phyloP scores from a whole-genome alignment of 2,113 vertebrate genomes.

The Macrotis lagotis region DNA sequence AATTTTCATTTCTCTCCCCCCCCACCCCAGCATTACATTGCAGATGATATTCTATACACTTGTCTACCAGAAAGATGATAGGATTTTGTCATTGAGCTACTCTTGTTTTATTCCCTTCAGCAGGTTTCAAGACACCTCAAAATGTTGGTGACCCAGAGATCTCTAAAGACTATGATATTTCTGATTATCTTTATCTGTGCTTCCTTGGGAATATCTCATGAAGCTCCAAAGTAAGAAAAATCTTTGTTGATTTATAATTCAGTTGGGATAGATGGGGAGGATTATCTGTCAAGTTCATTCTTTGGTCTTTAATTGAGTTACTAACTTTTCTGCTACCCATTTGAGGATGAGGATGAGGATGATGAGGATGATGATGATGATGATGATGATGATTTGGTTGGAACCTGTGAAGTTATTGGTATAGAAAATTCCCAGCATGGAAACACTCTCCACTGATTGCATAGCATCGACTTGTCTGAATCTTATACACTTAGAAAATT shows the following conservation, averaged over 20 bases:
- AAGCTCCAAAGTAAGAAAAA: background rate
- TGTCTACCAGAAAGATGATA: background rate
- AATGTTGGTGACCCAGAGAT: background rate
- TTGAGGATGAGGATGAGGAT: background rate
- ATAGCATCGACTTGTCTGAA: background rate
- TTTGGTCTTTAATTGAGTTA: background rate
- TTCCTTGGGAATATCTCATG: background rate
- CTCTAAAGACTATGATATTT: background rate
- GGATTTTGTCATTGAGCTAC: background rate
- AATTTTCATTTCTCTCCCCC: conserved; percentile 16
- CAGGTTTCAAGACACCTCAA: background rate
- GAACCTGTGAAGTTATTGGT: background rate
- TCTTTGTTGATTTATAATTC: background rate
- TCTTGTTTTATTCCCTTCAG: background rate
- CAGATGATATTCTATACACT: background rate
- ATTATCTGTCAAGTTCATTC: background rate
- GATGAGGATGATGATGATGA: background rate
- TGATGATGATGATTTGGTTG: background rate
- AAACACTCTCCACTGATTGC: background rate
- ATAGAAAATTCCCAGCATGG: background rate
- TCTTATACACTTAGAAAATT: background rate
- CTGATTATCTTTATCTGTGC: background rate
- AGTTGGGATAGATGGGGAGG: background rate
- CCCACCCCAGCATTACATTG: background rate
- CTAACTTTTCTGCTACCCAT: background rate